Percentiles rank a stretch among this genome's conserved stretches.
Evolutionary conservation across 1,140 invertebrate species (phyloP).

Genomic region (Brachionus angularis): DNA sequence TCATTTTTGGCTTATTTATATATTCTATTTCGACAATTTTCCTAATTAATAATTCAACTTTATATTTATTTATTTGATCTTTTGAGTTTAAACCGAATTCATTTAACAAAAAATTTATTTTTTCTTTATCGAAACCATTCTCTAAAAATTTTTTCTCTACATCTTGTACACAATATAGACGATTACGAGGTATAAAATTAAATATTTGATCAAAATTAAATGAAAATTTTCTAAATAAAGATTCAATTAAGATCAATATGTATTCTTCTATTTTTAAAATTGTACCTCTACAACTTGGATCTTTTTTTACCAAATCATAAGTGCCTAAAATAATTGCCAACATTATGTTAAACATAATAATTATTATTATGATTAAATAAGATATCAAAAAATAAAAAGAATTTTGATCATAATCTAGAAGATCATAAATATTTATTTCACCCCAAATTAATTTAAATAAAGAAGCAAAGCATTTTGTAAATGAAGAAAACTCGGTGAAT

Average conservation of each 20-base stretch:
- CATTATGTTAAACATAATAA: constrained; percentile 36
- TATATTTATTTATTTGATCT: constrained; percentile 24
- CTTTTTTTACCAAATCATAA: constrained; percentile 18
- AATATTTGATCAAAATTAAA: neutral
- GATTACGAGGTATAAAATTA: constrained; percentile 3
- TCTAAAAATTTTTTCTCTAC: constrained; percentile 8
- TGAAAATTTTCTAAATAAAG: neutral
- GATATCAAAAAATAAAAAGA: constrained; percentile 25
- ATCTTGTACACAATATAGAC: constrained; percentile 30
- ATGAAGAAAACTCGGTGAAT: constrained; percentile 15
- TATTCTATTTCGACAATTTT: constrained; percentile 24
- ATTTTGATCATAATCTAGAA: constrained; percentile 5
- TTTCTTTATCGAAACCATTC: constrained; percentile 17
- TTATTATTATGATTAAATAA: constrained; percentile 10
- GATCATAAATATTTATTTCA: constrained; percentile 21
- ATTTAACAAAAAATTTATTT: neutral
- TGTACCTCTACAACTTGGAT: constrained; percentile 7
- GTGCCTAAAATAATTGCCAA: constrained; percentile 33
- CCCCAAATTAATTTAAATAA: constrained; percentile 28
- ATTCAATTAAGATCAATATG: neutral
- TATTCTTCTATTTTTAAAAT: constrained; percentile 11
- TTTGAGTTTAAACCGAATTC: neutral
- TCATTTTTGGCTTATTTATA: constrained; percentile 14
- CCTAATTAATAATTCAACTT: neutral
- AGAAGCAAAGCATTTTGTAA: constrained; percentile 16